These are phyloP conservation scores for Aplochiton taeniatus DNA, from an alignment of 2,797 vertebrate species.

Conservation along the genomic window DNA sequence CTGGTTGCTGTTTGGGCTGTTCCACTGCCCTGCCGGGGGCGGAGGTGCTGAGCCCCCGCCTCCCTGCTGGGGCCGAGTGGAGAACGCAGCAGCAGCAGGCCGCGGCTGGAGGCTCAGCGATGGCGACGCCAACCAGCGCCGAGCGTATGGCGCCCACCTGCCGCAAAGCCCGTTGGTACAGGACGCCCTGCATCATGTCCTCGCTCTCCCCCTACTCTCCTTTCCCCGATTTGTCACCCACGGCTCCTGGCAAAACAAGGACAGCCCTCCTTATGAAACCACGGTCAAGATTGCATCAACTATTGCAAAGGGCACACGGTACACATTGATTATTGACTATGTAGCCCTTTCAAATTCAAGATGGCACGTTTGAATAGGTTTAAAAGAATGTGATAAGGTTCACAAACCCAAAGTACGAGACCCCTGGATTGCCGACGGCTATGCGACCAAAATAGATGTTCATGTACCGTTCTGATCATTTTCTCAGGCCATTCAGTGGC, in stretches of 20 bases:
- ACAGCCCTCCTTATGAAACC: background rate
- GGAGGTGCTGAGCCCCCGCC: slow-evolving; percentile 70
- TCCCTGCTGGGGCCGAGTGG: slow-evolving; percentile 41
- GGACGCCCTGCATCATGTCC: slow-evolving; percentile 73
- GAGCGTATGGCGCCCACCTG: slow-evolving; percentile 57
- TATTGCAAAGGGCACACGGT: too few relatives aligned
- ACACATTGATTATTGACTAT: too few relatives aligned
- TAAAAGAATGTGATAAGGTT: too few relatives aligned
- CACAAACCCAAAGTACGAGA: too few relatives aligned
- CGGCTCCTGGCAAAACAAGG: slow-evolving; percentile 31
- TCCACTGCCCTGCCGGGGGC: slow-evolving; percentile 57
- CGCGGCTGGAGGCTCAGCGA: slow-evolving; percentile 13
- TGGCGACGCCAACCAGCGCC: background rate
- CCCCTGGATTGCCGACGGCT: too few relatives aligned
- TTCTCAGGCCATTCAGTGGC: too few relatives aligned
- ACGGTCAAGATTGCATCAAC: too few relatives aligned
- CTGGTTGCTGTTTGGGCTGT: slow-evolving; percentile 60
- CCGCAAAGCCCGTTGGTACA: slow-evolving; percentile 62
- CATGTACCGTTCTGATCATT: too few relatives aligned
- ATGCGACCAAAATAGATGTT: too few relatives aligned
- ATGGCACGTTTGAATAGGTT: too few relatives aligned
- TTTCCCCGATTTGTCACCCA: slow-evolving; percentile 30
- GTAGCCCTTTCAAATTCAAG: too few relatives aligned
- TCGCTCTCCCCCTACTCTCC: slow-evolving; percentile 47
- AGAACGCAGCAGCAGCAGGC: slow-evolving; percentile 48